These are phyloP conservation scores for Baronia brevicornis DNA, from an alignment of 2,888 invertebrate species.

Conservation along the genomic window DNA sequence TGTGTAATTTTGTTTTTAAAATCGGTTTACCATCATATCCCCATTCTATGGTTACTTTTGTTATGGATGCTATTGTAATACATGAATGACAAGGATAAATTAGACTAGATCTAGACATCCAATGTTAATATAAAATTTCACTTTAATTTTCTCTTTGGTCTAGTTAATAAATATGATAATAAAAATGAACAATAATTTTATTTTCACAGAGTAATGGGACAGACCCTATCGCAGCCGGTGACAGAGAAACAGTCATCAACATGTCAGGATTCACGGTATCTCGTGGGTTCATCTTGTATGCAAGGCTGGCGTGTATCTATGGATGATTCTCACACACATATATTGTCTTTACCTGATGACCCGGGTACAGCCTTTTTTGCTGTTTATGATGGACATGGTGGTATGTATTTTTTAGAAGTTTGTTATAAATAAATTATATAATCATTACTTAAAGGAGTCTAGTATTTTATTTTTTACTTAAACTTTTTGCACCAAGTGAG, in stretches of 20 bases:
- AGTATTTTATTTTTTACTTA: too few species aligned
- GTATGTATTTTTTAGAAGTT: constrained; percentile 69
- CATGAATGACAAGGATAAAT: too few species aligned
- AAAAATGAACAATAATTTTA: background rate
- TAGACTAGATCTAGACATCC: too few species aligned
- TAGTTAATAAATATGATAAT: background rate
- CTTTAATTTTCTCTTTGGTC: constrained; percentile 1
- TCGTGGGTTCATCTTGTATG: constrained; percentile 98
- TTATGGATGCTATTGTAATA: too few species aligned
- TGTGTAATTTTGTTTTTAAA: too few species aligned
- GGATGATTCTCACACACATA: constrained; percentile 99
- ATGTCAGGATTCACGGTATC: constrained; percentile 81
- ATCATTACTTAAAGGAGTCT: constrained; percentile 1
- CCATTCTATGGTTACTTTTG: too few species aligned
- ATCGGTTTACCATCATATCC: too few species aligned
- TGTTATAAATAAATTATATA: background rate
- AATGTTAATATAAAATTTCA: constrained; percentile 9
- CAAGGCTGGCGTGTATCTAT: constrained; percentile 99
- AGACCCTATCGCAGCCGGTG: constrained; percentile 97
- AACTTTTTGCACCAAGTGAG: too few species aligned
- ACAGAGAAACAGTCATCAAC: constrained; percentile 90
- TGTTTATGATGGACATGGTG: constrained; percentile 97
- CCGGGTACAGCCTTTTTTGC: constrained; percentile 95
- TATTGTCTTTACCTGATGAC: constrained; percentile 94
- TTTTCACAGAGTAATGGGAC: constrained; percentile 86